phyloP scores from a whole-genome alignment of 2,797 vertebrate species.

The Clarias laeviceps region DNA sequence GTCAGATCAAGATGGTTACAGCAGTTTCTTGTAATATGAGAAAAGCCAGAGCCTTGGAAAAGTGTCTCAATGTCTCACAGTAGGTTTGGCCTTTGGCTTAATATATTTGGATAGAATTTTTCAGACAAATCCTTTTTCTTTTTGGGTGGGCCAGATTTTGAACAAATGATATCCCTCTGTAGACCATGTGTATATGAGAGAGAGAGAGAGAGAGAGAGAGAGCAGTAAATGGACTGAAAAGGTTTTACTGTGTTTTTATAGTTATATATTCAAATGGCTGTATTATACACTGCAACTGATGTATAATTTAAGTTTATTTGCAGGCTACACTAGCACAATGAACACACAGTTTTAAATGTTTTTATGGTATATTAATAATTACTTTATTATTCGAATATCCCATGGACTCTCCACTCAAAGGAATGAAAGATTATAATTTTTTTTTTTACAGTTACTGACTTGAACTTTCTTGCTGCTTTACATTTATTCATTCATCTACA shows the following conservation, averaged over 20 bases:
- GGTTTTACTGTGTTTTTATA: constrained; percentile 61
- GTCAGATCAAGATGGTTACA: neutral
- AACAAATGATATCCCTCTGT: neutral
- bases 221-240: constrained; percentile 61
- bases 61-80: neutral
- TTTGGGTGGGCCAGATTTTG: neutral
- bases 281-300: constrained; percentile 17
- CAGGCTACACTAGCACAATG: constrained; percentile 3
- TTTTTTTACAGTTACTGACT: neutral
- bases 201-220: neutral
- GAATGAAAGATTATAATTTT: neutral
- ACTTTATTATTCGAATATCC: neutral
- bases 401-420: neutral
- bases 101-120: neutral
- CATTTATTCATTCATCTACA: neutral
- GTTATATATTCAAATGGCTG: constrained; percentile 58
- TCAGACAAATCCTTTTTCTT: neutral
- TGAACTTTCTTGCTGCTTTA: neutral
- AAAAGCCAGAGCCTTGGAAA: neutral
- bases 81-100: neutral
- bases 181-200: neutral
- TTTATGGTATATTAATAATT: constrained; percentile 8
- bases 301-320: constrained; percentile 21
- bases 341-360: constrained; percentile 8
- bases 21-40: neutral